These are phyloP conservation scores for Myopa tessellatipennis DNA, from an alignment of 2,888 invertebrate species.

Conservation along the genomic window DNA sequence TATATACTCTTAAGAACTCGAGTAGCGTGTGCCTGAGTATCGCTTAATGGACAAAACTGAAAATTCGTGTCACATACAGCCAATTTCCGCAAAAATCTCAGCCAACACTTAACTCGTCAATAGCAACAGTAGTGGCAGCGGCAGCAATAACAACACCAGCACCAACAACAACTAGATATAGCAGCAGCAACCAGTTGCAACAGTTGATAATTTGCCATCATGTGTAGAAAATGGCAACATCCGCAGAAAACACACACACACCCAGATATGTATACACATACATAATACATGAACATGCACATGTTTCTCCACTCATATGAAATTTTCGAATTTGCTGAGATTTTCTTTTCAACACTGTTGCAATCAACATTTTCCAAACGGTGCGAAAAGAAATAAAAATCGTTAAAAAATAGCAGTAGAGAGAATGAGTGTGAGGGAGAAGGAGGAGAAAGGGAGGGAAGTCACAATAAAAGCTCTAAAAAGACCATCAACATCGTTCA, in stretches of 20 bases:
- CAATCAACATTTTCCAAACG: conserved; percentile 23
- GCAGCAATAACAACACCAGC: conserved; percentile 14
- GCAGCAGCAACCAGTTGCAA: conserved; percentile 22
- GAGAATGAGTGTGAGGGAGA: not conserved
- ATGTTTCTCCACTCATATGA: not conserved
- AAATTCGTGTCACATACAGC: conserved; percentile 28
- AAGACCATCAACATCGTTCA: not conserved
- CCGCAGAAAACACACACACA: not conserved
- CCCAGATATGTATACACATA: not conserved
- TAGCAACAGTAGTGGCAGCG: conserved; percentile 9
- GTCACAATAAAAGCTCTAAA: not conserved
- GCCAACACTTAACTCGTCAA: conserved; percentile 21
- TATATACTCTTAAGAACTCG: not conserved
- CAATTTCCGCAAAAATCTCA: conserved; percentile 31
- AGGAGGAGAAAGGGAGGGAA: not conserved
- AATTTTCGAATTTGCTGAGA: conserved; percentile 22
- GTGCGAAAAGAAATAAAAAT: not conserved
- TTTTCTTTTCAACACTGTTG: conserved; percentile 20
- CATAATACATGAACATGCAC: not conserved
- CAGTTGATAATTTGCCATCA: conserved; percentile 33
- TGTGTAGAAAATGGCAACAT: conserved; percentile 14
- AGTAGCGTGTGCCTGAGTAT: not conserved
- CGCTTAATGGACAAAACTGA: conserved; percentile 9
- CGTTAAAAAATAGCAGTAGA: not conserved
- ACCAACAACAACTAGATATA: not conserved